A percentile compares a stretch with the other conserved stretches of the same genome.
Evolutionary conservation across 2,888 invertebrate genomes (phyloP).

Genomic region (Pheosia gnoma): DNA sequence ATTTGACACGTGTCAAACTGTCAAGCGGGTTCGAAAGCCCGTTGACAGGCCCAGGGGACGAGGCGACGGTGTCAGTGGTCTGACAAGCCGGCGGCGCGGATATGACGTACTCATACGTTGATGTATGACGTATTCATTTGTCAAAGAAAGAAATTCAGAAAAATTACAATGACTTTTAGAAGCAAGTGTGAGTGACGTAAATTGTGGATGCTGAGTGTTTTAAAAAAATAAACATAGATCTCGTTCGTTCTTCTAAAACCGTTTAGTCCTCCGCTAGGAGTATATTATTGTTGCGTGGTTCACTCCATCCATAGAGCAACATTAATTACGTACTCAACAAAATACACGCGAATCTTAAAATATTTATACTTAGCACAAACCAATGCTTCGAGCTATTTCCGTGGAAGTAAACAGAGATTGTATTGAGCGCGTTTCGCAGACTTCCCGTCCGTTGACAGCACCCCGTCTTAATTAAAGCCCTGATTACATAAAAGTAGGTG

Average conservation of each 20-base stretch:
- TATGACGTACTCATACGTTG: constrained; percentile 33
- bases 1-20: constrained; percentile 28
- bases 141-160: neutral
- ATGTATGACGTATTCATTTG: constrained; percentile 12
- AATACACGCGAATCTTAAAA: too few relatives aligned
- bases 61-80: constrained; percentile 19
- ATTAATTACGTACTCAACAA: too few relatives aligned
- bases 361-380: too few relatives aligned
- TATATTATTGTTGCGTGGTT: too few relatives aligned
- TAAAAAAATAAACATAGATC: too few relatives aligned
- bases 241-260: too few relatives aligned
- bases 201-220: too few relatives aligned
- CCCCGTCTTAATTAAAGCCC: constrained; percentile 19
- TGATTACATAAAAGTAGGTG: constrained; percentile 11
- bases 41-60: constrained; percentile 26
- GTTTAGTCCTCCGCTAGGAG: too few relatives aligned
- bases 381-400: neutral
- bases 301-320: too few relatives aligned
- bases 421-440: constrained; percentile 4
- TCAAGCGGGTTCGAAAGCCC: constrained; percentile 27
- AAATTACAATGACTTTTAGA: neutral
- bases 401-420: neutral
- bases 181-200: too few relatives aligned
- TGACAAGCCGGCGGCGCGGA: constrained; percentile 23
- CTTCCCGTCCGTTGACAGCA: constrained; percentile 9